A percentile compares a stretch with the other conserved stretches of the same genome.
Evolutionary conservation across 2,113 vertebrate species (phyloP).

Genomic region (Paedocypris sp.): DNA sequence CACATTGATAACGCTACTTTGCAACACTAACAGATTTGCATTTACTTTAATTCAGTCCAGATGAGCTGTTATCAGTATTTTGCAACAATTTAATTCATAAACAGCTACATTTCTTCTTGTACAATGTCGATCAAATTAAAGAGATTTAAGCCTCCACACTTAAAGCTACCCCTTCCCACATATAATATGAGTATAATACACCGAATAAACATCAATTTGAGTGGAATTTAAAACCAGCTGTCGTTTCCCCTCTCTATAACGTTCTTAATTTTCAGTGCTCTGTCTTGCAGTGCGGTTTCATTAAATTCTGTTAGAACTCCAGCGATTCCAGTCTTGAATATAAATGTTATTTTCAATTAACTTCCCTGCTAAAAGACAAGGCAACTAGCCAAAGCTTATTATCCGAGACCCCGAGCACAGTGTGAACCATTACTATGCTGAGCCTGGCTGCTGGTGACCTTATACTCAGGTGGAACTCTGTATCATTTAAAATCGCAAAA

Average conservation of each 20-base stretch:
- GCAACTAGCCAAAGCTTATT: slow-evolving; percentile 40
- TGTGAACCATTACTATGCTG: slow-evolving; percentile 24
- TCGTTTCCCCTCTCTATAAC: neutral
- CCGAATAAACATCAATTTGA: neutral
- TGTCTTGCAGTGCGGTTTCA: slow-evolving; percentile 4
- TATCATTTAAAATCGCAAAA: neutral
- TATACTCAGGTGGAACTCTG: slow-evolving; percentile 32
- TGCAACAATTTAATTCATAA: no score
- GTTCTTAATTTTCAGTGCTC: neutral
- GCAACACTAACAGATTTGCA: no score
- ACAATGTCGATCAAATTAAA: no score
- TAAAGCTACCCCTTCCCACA: no score
- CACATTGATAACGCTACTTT: no score
- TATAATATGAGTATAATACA: neutral
- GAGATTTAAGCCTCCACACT: no score
- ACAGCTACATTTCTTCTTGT: no score
- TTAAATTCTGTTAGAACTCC: slow-evolving; percentile 28
- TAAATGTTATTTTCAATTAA: slow-evolving; percentile 43
- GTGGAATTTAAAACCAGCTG: neutral
- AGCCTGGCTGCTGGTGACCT: slow-evolving; percentile 18
- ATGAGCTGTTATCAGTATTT: no score
- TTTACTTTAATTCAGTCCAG: no score
- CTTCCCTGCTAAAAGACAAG: slow-evolving; percentile 29
- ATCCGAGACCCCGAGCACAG: slow-evolving; percentile 30
- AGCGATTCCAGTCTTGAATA: slow-evolving; percentile 25